phyloP scores from a whole-genome alignment of 2,113 vertebrate species.

The Caracal caracal region DNA sequence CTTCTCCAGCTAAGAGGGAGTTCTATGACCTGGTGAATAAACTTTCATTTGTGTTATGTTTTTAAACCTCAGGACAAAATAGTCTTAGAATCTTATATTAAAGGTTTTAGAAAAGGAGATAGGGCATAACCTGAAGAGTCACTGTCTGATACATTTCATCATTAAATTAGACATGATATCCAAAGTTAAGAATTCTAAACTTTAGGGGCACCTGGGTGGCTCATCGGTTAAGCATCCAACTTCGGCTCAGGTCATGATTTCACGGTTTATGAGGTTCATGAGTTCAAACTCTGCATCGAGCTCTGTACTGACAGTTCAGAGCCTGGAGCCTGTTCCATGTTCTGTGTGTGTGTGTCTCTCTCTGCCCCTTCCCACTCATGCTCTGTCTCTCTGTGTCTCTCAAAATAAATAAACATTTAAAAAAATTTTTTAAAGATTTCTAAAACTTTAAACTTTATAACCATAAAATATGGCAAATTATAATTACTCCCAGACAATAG shows the following conservation, averaged over 20 bases:
- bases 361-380: too few relatives aligned
- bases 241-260: too few relatives aligned
- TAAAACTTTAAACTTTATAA: constrained; percentile 8
- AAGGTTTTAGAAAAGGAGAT: background rate
- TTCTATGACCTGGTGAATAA: background rate
- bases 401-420: too few relatives aligned
- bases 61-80: background rate
- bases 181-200: background rate
- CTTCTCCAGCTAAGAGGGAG: background rate
- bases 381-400: too few relatives aligned
- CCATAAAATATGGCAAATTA: background rate
- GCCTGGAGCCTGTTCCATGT: too few relatives aligned
- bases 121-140: background rate
- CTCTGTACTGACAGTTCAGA: too few relatives aligned
- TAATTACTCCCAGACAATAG: constrained; percentile 30
- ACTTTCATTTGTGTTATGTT: background rate
- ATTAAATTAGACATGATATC: background rate
- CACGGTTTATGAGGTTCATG: too few relatives aligned
- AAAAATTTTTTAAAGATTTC: background rate
- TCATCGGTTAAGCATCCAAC: too few relatives aligned
- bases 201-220: too few relatives aligned
- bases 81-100: background rate
- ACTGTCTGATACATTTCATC: background rate
- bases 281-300: too few relatives aligned
- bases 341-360: too few relatives aligned